Percentiles rank a stretch among this genome's conserved stretches.
Evolutionary conservation across 2,797 vertebrate species (phyloP).

Genomic region (Channallabes apus): DNA sequence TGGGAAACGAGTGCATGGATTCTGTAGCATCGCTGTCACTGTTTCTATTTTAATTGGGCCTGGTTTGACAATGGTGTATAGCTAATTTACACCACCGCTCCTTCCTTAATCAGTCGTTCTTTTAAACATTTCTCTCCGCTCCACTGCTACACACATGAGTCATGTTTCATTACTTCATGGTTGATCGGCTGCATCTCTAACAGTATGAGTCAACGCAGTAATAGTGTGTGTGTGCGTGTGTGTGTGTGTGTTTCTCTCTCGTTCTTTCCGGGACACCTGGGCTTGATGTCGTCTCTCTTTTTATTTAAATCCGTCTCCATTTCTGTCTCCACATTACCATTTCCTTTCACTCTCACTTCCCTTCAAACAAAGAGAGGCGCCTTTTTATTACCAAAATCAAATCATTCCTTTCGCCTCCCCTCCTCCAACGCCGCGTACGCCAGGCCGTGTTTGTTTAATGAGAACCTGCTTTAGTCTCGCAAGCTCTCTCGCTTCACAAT

Average conservation of each 20-base stretch:
- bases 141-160: background rate
- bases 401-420: slow-evolving; percentile 26
- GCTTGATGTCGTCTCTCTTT: slow-evolving; percentile 35
- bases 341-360: slow-evolving; percentile 38
- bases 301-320: slow-evolving; percentile 60
- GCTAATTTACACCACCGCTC: slow-evolving; percentile 43
- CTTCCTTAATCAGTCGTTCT: slow-evolving; percentile 33
- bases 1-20: slow-evolving; percentile 30
- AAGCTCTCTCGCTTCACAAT: slow-evolving; percentile 26
- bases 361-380: slow-evolving; percentile 33
- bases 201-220: background rate
- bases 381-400: slow-evolving; percentile 50
- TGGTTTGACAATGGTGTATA: slow-evolving; percentile 43
- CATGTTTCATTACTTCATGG: background rate
- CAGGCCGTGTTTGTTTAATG: slow-evolving; percentile 50
- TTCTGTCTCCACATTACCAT: slow-evolving; percentile 28
- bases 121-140: background rate
- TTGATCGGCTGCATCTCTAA: background rate
- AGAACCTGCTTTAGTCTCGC: slow-evolving; percentile 37
- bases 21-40: slow-evolving; percentile 32
- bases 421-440: background rate
- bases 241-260: background rate
- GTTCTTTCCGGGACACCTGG: slow-evolving; percentile 32
- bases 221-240: background rate
- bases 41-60: slow-evolving; percentile 45